Evolutionary conservation across 2,113 vertebrate species (phyloP).

Genomic region (Lepisosteus osseus): DNA sequence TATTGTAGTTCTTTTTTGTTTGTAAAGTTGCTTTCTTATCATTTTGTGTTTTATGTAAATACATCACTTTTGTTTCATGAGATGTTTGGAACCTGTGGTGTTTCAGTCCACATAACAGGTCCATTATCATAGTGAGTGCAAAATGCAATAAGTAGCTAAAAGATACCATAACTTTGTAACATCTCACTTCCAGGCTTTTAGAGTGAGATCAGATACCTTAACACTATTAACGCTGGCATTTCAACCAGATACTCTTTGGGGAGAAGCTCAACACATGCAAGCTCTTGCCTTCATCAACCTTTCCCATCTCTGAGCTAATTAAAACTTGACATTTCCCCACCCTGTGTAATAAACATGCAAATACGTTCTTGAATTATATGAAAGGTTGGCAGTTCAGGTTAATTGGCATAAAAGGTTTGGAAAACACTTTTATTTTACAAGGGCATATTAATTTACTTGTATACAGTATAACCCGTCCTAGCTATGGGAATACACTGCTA

Average conservation of each 20-base stretch:
- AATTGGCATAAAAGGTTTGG: slow-evolving; percentile 53
- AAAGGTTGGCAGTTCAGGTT: slow-evolving; percentile 46
- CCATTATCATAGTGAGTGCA: neutral
- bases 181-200: neutral
- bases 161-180: neutral
- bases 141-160: neutral
- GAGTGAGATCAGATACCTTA: neutral
- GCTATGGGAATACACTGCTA: too few species aligned
- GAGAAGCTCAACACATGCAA: slow-evolving; percentile 19
- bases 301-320: slow-evolving; percentile 57
- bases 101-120: neutral
- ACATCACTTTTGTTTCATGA: too few species aligned
- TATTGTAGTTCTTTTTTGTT: neutral
- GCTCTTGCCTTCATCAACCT: slow-evolving; percentile 48
- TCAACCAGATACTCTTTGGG: slow-evolving; percentile 4
- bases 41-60: too few species aligned
- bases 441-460: too few species aligned
- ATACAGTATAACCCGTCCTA: too few species aligned
- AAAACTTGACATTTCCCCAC: slow-evolving; percentile 63
- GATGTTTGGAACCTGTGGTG: too few species aligned
- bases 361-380: slow-evolving; percentile 57
- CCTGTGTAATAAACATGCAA: slow-evolving; percentile 66
- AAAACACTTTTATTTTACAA: too few species aligned
- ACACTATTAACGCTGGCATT: slow-evolving; percentile 8
- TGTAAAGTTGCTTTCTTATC: neutral